phyloP scores from a whole-genome alignment of 30 jellyfish, hydroid and myxozoan species.

The Turritopsis rubra region DNA sequence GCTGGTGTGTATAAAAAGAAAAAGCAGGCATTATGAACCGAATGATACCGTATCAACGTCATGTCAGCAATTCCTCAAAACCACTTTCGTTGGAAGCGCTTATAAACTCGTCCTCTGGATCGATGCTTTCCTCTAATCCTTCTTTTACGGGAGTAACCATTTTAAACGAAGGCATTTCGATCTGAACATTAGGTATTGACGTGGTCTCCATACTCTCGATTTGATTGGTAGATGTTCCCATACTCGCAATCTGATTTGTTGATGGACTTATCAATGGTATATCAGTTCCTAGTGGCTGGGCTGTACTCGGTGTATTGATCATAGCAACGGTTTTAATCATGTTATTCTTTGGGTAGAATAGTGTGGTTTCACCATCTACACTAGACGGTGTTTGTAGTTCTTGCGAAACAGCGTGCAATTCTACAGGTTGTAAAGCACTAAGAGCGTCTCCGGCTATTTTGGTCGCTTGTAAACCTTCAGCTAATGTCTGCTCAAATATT shows the following conservation, averaged over 20 bases:
- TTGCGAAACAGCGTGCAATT: conserved; percentile 10
- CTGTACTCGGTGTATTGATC: background rate
- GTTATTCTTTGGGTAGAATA: background rate
- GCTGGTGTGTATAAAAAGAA: background rate
- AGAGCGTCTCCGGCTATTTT: conserved; percentile 75
- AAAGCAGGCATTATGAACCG: no score
- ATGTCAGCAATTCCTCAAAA: conserved; percentile 1
- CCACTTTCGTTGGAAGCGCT: conserved; percentile 5
- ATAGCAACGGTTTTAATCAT: background rate
- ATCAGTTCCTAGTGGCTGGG: background rate
- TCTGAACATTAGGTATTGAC: background rate
- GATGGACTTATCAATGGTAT: background rate
- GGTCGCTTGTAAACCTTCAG: conserved; percentile 70
- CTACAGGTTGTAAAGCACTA: conserved; percentile 65
- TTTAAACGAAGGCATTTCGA: conserved; percentile 2
- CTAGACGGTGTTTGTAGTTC: background rate
- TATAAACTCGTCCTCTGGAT: conserved; percentile 11
- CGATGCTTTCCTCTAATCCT: background rate
- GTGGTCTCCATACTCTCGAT: background rate
- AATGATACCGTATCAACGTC: no score
- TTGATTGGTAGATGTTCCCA: background rate
- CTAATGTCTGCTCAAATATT: conserved; percentile 26
- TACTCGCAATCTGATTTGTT: background rate
- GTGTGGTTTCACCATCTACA: background rate
- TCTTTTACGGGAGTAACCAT: background rate